These are phyloP conservation scores for Automeris io DNA, from an alignment of 2,888 invertebrate species.

Conservation along the genomic window DNA sequence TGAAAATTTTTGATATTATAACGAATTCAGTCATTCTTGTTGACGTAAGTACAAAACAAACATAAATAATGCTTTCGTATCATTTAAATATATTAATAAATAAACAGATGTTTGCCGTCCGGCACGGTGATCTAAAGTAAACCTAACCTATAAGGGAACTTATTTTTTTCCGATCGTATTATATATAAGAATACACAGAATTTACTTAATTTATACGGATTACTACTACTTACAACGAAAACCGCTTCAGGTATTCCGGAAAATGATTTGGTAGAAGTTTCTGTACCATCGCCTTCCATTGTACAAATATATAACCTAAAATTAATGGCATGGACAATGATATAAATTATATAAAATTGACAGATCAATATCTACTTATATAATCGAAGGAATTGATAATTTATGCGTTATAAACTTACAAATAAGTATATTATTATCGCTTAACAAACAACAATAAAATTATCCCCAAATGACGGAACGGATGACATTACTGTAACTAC, in stretches of 20 bases:
- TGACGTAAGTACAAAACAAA: neutral
- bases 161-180: no score
- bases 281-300: constrained; percentile 65
- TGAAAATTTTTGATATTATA: no score
- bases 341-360: no score
- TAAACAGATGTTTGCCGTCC: neutral
- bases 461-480: no score
- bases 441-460: no score
- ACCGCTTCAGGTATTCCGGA: constrained; percentile 92
- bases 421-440: no score
- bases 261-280: constrained; percentile 76
- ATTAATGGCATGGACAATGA: neutral
- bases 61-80: neutral
- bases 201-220: neutral
- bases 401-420: no score
- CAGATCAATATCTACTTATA: no score
- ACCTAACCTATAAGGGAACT: neutral
- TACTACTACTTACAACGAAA: constrained; percentile 84
- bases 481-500: no score
- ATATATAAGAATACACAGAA: neutral
- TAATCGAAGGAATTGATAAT: no score
- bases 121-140: no score
- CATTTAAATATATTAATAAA: neutral
- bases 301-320: constrained; percentile 9
- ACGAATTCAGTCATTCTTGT: no score